Percentiles rank a stretch among this genome's conserved stretches.
These are phyloP conservation scores for Carcharodon carcharias DNA, from an alignment of 2,797 vertebrate species.

Conservation along the genomic window DNA sequence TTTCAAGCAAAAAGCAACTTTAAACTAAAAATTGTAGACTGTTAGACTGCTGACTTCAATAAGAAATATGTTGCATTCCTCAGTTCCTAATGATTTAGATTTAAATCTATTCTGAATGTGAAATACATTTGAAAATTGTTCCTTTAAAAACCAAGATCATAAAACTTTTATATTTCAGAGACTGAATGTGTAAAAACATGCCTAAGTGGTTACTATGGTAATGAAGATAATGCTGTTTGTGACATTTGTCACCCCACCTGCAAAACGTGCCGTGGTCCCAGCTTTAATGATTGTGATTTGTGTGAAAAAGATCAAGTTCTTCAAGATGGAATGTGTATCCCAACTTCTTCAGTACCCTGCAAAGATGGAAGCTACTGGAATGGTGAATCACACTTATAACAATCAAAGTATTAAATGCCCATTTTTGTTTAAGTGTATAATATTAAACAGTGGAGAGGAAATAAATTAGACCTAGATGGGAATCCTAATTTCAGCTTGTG, in stretches of 20 bases:
- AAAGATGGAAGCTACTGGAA: constrained; percentile 46
- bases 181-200: constrained; percentile 68
- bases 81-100: neutral
- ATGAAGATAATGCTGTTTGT: constrained; percentile 61
- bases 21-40: neutral
- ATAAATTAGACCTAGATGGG: neutral
- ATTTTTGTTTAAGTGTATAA: neutral
- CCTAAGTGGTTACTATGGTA: constrained; percentile 63
- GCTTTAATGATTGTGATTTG: constrained; percentile 62
- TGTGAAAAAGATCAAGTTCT: constrained; percentile 56
- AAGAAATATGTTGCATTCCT: neutral
- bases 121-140: neutral
- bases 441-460: neutral
- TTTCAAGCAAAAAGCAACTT: neutral
- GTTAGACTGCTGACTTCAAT: neutral
- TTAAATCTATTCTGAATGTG: neutral
- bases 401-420: neutral
- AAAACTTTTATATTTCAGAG: constrained; percentile 52
- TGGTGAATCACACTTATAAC: constrained; percentile 43
- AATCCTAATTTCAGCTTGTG: neutral
- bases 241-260: constrained; percentile 71
- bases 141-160: neutral
- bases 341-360: constrained; percentile 39
- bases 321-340: constrained; percentile 54
- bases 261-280: constrained; percentile 62